A percentile compares a stretch with the other conserved stretches of the same genome.
Evolutionary conservation across 1,140 invertebrate genomes (phyloP).

Genomic region (Bombus huntii): DNA sequence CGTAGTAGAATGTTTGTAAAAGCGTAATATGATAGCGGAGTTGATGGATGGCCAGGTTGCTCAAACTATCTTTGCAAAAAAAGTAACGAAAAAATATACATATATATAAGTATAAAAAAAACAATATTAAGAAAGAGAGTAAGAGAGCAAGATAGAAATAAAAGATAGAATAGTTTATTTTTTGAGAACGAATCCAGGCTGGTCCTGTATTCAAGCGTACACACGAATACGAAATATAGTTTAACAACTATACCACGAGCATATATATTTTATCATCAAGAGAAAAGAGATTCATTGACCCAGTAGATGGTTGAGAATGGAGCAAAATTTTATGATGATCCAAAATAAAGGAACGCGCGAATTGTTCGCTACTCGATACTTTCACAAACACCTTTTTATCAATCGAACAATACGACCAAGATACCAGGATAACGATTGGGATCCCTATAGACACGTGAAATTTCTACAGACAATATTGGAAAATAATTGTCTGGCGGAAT

Average conservation of each 20-base stretch:
- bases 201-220: constrained; percentile 30
- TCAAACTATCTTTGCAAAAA: constrained; percentile 28
- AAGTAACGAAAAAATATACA: neutral
- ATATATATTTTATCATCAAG: constrained; percentile 27
- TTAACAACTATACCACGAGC: neutral
- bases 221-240: constrained; percentile 10
- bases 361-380: neutral
- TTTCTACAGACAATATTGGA: neutral
- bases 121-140: neutral
- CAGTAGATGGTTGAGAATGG: constrained; percentile 23
- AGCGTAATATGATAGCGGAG: neutral
- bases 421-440: neutral
- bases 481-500: neutral
- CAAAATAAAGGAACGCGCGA: neutral
- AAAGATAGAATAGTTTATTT: constrained; percentile 51
- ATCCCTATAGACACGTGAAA: neutral
- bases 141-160: constrained; percentile 2
- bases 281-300: neutral
- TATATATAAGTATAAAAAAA: neutral
- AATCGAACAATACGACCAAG: neutral
- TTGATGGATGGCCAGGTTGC: constrained; percentile 10
- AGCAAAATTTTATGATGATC: constrained; percentile 9
- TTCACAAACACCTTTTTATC: neutral
- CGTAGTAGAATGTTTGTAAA: constrained; percentile 22
- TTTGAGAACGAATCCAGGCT: constrained; percentile 41